phyloP scores from a whole-genome alignment of 2,113 vertebrate species.

The Cyrtonyx montezumae region DNA sequence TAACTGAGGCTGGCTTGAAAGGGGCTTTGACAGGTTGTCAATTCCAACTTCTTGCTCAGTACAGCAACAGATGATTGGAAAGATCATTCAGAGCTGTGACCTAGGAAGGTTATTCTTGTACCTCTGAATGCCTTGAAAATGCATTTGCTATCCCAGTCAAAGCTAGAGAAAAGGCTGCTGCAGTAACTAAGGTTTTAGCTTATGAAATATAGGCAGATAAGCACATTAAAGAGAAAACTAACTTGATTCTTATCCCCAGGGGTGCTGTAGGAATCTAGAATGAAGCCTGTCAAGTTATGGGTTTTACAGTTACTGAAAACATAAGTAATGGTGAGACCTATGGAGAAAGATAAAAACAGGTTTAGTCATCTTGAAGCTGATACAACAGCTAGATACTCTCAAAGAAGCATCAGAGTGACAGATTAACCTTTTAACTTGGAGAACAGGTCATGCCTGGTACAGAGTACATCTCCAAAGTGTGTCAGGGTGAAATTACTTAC shows the following conservation, averaged over 20 bases:
- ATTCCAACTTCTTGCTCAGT: not conserved
- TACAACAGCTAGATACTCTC: not conserved
- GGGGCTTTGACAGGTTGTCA: not conserved
- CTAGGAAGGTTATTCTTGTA: not conserved
- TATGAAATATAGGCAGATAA: not conserved
- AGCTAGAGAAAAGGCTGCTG: not conserved
- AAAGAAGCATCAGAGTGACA: not conserved
- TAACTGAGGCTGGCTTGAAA: not conserved
- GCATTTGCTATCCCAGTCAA: not conserved
- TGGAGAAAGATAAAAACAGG: not conserved
- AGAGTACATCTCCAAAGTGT: not conserved
- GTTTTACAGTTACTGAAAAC: not conserved
- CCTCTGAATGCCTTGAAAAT: not conserved
- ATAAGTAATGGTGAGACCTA: not conserved
- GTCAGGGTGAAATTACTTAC: not conserved
- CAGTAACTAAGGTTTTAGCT: not conserved
- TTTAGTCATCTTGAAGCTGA: not conserved
- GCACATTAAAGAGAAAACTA: not conserved
- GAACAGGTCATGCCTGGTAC: not conserved
- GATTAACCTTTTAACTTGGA: not conserved
- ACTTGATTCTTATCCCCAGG: not conserved
- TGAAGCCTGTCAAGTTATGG: not conserved
- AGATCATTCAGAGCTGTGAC: not conserved
- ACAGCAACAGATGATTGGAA: not conserved
- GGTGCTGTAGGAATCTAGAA: not conserved